phyloP scores from a whole-genome alignment of 1,140 invertebrate genomes.

The Drosophila orosa region DNA sequence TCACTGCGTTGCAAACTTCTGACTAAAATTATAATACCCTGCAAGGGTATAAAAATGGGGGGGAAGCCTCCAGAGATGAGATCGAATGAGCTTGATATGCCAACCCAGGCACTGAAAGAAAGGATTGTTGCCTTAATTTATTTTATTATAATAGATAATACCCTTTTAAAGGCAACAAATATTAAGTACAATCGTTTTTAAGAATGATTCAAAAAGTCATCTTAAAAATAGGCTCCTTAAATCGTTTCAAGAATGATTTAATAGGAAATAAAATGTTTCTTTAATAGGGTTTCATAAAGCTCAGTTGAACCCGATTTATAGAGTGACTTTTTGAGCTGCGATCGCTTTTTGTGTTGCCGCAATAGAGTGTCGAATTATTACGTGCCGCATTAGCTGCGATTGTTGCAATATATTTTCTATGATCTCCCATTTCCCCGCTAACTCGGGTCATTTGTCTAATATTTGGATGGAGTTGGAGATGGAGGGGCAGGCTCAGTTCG shows the following conservation, averaged over 20 bases:
- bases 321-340: conserved; percentile 1
- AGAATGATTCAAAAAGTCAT: not conserved
- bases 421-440: conserved; percentile 36
- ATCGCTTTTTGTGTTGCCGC: conserved; percentile 16
- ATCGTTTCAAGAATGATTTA: not conserved
- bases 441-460: conserved; percentile 44
- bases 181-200: not conserved
- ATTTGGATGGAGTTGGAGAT: not conserved
- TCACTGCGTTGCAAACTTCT: too few relatives aligned
- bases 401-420: conserved; percentile 43
- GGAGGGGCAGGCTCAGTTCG: conserved; percentile 27
- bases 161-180: too few relatives aligned
- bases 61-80: conserved; percentile 34
- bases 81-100: conserved; percentile 28
- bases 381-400: conserved; percentile 45
- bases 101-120: conserved; percentile 13
- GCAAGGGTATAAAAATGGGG: not conserved
- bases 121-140: not conserved
- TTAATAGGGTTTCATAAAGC: conserved; percentile 4
- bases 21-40: too few relatives aligned
- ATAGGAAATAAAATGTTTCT: not conserved
- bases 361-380: conserved; percentile 45
- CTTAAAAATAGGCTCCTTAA: too few relatives aligned
- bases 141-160: too few relatives aligned
- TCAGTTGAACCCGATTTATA: conserved; percentile 15